phyloP scores from a whole-genome alignment of 2,113 vertebrate genomes.

The Grallaria varia region DNA sequence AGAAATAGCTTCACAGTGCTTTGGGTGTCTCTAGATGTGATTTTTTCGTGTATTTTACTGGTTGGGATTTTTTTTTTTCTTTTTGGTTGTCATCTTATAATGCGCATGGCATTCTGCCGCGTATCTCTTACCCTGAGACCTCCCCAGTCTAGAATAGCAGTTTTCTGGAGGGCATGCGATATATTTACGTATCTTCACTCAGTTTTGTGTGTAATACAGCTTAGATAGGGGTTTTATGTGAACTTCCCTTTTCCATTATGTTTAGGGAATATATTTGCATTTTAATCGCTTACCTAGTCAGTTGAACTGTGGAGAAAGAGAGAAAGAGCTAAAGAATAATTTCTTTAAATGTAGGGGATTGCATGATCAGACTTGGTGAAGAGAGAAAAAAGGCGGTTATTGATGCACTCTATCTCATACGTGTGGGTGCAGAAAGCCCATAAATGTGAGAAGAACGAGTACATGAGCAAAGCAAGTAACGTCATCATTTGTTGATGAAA shows the following conservation, averaged over 20 bases:
- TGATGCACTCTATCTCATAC: background rate
- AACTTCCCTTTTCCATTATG: accelerated
- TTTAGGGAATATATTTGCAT: background rate
- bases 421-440: background rate
- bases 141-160: background rate
- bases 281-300: background rate
- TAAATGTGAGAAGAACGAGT: background rate
- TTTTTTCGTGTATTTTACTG: background rate
- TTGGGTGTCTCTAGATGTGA: background rate
- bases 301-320: background rate
- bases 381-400: background rate
- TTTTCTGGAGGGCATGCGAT: background rate
- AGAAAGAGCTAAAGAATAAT: background rate
- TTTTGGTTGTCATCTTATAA: background rate
- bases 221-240: background rate
- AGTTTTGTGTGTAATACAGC: background rate
- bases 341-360: background rate
- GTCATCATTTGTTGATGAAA: background rate
- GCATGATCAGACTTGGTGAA: background rate
- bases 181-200: background rate
- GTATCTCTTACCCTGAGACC: background rate
- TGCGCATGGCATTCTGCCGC: background rate
- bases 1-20: background rate
- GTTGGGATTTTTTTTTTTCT: background rate
- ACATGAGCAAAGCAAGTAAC: background rate